A percentile compares a stretch with the other conserved stretches of the same genome.
Conservation (phyloP, 1,140 invertebrate genomes). For the Eriosoma lanigerum region DNA sequence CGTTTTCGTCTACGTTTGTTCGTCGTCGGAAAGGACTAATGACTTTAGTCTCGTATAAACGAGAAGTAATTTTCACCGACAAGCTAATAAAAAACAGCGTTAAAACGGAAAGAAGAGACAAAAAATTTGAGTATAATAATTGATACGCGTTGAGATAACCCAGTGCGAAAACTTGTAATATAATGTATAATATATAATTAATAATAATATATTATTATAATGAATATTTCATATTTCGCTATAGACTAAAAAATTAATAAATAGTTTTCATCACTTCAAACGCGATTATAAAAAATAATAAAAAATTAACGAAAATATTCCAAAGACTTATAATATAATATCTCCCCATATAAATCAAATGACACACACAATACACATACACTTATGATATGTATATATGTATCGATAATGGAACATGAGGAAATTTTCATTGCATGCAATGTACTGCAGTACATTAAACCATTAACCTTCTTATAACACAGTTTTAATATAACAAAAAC, state of each 20-base stretch:
- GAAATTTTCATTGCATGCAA: constrained; percentile 11
- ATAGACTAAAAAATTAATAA: no score
- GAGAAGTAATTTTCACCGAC: constrained; percentile 29
- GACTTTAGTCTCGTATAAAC: constrained; percentile 33
- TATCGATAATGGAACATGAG: neutral
- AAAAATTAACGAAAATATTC: constrained; percentile 17
- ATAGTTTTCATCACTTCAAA: neutral
- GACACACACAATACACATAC: neutral
- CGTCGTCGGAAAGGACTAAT: constrained; percentile 23
- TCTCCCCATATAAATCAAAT: constrained; percentile 19
- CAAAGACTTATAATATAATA: neutral
- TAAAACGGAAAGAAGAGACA: neutral
- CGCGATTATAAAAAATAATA: neutral
- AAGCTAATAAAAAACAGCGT: constrained; percentile 13
- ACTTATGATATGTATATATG: neutral
- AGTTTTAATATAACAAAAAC: no score
- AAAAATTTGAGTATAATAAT: neutral
- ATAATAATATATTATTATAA: neutral
- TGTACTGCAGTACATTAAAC: constrained; percentile 35
- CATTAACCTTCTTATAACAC: no score
- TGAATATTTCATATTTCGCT: neutral
- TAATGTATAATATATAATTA: neutral
- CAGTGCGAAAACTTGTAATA: neutral
- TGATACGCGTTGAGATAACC: neutral
- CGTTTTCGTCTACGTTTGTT: neutral